Evolutionary conservation across 35 echinoderm and acorn worm species (phyloP).

Genomic region (Apostichopus parvimensis): DNA sequence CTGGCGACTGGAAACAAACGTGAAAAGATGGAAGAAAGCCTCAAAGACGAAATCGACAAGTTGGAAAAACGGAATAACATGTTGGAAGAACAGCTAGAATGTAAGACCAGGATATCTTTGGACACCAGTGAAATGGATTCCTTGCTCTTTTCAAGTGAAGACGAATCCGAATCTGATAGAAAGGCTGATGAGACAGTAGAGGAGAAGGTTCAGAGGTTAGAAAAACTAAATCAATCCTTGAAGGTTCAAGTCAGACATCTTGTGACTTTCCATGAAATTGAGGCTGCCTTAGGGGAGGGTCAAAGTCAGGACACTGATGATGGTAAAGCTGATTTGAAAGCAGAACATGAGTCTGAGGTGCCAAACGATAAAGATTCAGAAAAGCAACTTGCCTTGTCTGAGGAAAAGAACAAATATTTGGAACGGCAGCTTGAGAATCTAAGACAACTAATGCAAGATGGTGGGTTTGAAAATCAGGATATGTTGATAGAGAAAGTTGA

Average conservation of each 20-base stretch:
- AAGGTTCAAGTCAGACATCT: slow-evolving; percentile 45
- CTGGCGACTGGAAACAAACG: neutral
- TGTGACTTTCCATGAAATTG: slow-evolving; percentile 21
- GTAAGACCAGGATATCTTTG: slow-evolving; percentile 36
- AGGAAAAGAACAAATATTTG: slow-evolving; percentile 51
- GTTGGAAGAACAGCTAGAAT: slow-evolving; percentile 1
- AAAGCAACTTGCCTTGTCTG: slow-evolving; percentile 31
- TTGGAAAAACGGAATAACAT: slow-evolving; percentile 24
- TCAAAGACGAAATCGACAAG: neutral
- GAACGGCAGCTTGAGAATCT: slow-evolving; percentile 59
- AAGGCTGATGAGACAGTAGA: slow-evolving; percentile 20
- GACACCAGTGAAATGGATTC: slow-evolving; percentile 55
- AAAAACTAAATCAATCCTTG: slow-evolving; percentile 50
- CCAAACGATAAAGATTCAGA: slow-evolving; percentile 1
- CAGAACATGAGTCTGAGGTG: neutral
- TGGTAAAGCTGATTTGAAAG: neutral
- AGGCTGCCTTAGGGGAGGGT: neutral
- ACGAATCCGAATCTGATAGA: slow-evolving; percentile 23
- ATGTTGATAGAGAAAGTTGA: slow-evolving; percentile 64
- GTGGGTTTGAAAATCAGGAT: slow-evolving; percentile 79
- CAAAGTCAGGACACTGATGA: neutral
- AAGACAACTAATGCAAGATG: slow-evolving; percentile 69
- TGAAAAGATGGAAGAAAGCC: neutral
- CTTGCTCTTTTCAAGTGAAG: slow-evolving; percentile 39
- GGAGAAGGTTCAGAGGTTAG: slow-evolving; percentile 54